Percentiles rank a stretch among this genome's conserved stretches.
These are phyloP conservation scores for Apomyelois bistriatella DNA, from an alignment of 2,888 invertebrate species.

Conservation along the genomic window DNA sequence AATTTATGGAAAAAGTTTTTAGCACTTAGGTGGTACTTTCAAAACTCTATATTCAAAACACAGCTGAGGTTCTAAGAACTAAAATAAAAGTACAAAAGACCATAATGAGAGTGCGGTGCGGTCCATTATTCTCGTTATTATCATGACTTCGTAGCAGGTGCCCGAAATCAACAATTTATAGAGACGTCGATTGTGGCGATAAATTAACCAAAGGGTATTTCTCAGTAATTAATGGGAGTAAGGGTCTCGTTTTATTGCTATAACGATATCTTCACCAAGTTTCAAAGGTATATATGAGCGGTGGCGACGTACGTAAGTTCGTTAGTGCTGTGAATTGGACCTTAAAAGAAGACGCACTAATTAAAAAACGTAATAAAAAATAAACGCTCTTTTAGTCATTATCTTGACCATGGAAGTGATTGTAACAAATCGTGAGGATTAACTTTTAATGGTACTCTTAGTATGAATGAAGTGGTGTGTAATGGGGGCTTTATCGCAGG, in stretches of 20 bases:
- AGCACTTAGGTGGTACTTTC: background rate
- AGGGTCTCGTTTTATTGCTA: constrained; percentile 56
- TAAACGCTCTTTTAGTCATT: constrained; percentile 27
- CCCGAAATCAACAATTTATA: constrained; percentile 61
- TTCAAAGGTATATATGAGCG: constrained; percentile 43
- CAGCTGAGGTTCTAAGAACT: background rate
- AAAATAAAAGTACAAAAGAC: constrained; percentile 18
- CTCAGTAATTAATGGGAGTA: constrained; percentile 54
- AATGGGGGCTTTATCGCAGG: constrained; percentile 56
- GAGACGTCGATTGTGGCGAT: constrained; percentile 53
- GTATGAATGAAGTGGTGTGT: constrained; percentile 58
- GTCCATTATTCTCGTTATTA: constrained; percentile 40
- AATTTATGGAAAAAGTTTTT: no score
- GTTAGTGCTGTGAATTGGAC: constrained; percentile 34
- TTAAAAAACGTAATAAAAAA: constrained; percentile 22
- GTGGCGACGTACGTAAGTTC: constrained; percentile 22
- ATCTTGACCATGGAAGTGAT: constrained; percentile 33
- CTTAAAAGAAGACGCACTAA: constrained; percentile 30
- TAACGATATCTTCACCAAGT: constrained; percentile 62
- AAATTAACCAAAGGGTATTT: constrained; percentile 59
- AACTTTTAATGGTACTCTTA: constrained; percentile 57
- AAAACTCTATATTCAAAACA: background rate
- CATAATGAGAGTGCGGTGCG: constrained; percentile 36
- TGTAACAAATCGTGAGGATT: constrained; percentile 53
- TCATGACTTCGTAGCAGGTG: constrained; percentile 29